These are phyloP conservation scores for Athalia circularis DNA, from an alignment of 2,888 invertebrate genomes.

Conservation along the genomic window DNA sequence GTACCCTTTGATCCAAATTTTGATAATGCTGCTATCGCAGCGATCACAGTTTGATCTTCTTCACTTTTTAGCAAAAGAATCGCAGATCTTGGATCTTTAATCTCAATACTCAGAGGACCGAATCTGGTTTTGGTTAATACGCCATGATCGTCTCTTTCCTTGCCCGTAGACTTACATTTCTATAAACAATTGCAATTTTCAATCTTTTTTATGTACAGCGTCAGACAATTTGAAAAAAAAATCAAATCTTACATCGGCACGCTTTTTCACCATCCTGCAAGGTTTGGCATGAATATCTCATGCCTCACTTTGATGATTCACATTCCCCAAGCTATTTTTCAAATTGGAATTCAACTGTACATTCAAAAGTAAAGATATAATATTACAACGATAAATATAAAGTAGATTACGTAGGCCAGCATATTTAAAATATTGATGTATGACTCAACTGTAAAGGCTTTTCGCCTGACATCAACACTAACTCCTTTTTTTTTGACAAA, in stretches of 20 bases:
- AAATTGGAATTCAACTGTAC: not conserved
- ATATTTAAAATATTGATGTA: constrained; percentile 13
- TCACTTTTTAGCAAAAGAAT: constrained; percentile 63
- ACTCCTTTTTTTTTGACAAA: constrained; percentile 22
- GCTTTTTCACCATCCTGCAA: constrained; percentile 26
- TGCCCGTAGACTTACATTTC: constrained; percentile 57
- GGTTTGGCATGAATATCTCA: not conserved
- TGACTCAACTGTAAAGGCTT: not conserved
- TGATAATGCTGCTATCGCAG: constrained; percentile 74
- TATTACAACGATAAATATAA: constrained; percentile 24
- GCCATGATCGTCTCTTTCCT: constrained; percentile 55
- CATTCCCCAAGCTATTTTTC: not conserved
- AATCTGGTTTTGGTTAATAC: constrained; percentile 55
- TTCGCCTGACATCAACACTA: constrained; percentile 4
- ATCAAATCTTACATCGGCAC: constrained; percentile 26
- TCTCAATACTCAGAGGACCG: constrained; percentile 59
- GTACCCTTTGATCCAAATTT: constrained; percentile 73
- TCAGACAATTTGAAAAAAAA: not conserved
- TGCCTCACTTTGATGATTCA: not conserved
- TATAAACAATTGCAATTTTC: constrained; percentile 26
- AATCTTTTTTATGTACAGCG: not conserved
- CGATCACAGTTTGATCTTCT: constrained; percentile 70
- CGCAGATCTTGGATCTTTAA: constrained; percentile 63
- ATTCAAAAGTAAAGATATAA: constrained; percentile 16
- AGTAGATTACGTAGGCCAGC: constrained; percentile 32